Percentiles rank a stretch among this genome's conserved stretches.
Evolutionary conservation across 53 echinoderm and acorn worm genomes (phyloP).

Genomic region (Zoroaster sp.): DNA sequence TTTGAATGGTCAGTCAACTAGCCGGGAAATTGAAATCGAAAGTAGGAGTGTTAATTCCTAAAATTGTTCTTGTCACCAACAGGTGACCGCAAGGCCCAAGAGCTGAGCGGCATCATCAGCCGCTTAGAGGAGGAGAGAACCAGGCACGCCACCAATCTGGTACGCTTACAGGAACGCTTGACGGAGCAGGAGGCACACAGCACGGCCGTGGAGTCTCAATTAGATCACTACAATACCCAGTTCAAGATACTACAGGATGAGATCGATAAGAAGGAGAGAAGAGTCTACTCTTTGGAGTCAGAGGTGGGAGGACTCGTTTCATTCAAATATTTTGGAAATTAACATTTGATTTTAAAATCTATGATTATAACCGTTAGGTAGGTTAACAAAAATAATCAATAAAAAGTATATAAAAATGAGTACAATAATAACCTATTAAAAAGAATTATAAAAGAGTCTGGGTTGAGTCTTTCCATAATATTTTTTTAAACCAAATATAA

Average conservation of each 20-base stretch:
- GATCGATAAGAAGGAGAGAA: constrained; percentile 58
- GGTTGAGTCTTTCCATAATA: no score
- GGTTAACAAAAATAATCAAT: no score
- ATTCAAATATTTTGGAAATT: no score
- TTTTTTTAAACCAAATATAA: no score
- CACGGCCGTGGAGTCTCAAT: constrained; percentile 68
- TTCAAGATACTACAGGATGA: constrained; percentile 77
- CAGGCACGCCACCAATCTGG: constrained; percentile 49
- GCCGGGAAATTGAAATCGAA: no score
- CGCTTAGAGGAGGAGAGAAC: constrained; percentile 69
- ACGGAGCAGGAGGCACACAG: constrained; percentile 65
- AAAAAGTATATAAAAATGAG: no score
- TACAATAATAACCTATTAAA: no score
- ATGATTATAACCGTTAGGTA: no score
- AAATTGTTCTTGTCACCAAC: background rate
- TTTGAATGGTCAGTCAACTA: no score
- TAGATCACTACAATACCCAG: constrained; percentile 74
- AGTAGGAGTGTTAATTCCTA: background rate
- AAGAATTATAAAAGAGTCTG: no score
- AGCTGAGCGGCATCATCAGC: constrained; percentile 76
- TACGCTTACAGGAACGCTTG: constrained; percentile 69
- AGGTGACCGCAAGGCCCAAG: constrained; percentile 84
- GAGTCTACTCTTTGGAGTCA: constrained; percentile 59
- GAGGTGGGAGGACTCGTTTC: constrained; percentile 56
- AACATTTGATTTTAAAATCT: no score